These are phyloP conservation scores for Drosophila sproati DNA, from an alignment of 1,140 invertebrate genomes.

Conservation along the genomic window DNA sequence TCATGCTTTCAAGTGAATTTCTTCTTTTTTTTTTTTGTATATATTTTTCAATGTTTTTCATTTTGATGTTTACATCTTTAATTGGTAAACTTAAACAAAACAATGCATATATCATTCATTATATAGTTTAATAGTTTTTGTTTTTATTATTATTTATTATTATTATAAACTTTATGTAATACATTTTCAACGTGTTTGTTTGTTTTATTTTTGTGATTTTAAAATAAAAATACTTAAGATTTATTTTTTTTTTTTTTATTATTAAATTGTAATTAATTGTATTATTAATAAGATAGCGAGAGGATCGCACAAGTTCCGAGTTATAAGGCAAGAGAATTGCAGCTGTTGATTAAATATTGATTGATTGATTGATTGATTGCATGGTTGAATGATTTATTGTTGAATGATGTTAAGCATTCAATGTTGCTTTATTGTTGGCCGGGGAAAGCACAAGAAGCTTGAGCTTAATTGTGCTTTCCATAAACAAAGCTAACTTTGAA, in stretches of 20 bases:
- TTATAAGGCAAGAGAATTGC: constrained; percentile 76
- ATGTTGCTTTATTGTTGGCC: constrained; percentile 22
- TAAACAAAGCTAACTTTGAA: constrained; percentile 23
- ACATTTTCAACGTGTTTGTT: constrained; percentile 77
- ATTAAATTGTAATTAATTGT: constrained; percentile 70
- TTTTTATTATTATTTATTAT: constrained; percentile 59
- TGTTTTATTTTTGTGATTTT: constrained; percentile 44
- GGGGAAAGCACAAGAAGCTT: constrained; percentile 73
- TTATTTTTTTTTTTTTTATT: constrained; percentile 62
- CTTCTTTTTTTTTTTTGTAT: constrained; percentile 24
- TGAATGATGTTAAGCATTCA: constrained; percentile 21
- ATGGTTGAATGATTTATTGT: constrained; percentile 31
- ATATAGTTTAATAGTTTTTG: constrained; percentile 48
- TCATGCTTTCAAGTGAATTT: constrained; percentile 33
- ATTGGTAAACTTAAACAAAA: constrained; percentile 77
- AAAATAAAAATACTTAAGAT: constrained; percentile 78
- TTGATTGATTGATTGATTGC: constrained; percentile 32
- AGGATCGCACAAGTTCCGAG: constrained; percentile 46
- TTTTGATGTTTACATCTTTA: constrained; percentile 44
- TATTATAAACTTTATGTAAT: constrained; percentile 74
- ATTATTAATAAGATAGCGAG: constrained; percentile 66
- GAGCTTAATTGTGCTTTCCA: constrained; percentile 76
- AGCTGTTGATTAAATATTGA: constrained; percentile 50
- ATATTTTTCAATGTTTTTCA: background rate
- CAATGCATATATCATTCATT: constrained; percentile 62